Evolutionary conservation across 2,113 vertebrate genomes (phyloP), one percentile per base, ranked within the genome.

Genomic region (Cyprinodon tularosa): DNA sequence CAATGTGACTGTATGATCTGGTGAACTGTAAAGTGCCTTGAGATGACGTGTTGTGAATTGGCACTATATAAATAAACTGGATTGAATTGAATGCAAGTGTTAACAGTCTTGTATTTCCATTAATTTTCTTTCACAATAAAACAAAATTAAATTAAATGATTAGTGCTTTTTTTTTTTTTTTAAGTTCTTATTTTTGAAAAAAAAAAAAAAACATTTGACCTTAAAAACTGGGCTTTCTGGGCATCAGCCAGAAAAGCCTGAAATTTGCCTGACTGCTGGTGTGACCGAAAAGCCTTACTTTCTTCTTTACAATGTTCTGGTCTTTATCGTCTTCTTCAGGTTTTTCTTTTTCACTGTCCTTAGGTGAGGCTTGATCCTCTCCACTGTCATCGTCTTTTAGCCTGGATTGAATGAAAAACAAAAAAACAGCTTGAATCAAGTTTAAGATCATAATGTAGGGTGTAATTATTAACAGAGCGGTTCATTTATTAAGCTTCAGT

Each of bases 301-400:
- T 95, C 83, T 83, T 95, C 85, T 86, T 94, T 39, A 78, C 70
- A 66, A 67, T 69, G 79, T 87, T 93, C 83, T 93, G 90, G 12
- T 94, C 93, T 57, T 90, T 93, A 37, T 95, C 93, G 8, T 95
- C 93, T 7, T 95, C 94, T 48, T 94, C 94, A 14, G 12, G 86
- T 74, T 89, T 94, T 92, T 94, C 94, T 91, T 94, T 94, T 89
- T 95, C 93, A 89, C 90, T 47, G 81, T 95, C 93, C 94, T 95
- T 94, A 93, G 93, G 93, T 94, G 93, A 92, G 85, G 88, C 66
- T 89, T 93, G 93, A 68, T 95, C 94, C 89, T 95, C 94, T 86
- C 94, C 94, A 82, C 94, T 95, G 87, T 95, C 94, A 64, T 95
- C 94, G 88, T 95, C 94, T 94, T 95, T 95, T 71, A 95, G 82